Evolutionary conservation across 2,113 vertebrate species (phyloP).

Genomic region (Balaenoptera acutorostrata): DNA sequence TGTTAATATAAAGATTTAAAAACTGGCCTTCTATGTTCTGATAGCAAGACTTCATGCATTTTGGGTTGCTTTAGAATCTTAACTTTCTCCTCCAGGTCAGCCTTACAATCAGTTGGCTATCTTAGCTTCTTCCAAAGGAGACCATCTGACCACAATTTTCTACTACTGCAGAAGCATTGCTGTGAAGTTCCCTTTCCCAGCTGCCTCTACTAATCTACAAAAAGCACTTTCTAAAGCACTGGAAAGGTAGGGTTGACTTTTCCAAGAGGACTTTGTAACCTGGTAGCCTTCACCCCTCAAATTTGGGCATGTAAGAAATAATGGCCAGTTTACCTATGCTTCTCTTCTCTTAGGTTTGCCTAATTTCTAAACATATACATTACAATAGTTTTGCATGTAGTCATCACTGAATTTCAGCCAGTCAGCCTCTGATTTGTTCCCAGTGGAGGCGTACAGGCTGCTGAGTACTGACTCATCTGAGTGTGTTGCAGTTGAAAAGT

Average conservation of each 20-base stretch:
- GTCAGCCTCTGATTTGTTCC: background rate
- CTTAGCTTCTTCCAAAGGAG: constrained; percentile 98
- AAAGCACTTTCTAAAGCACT: constrained; percentile 99
- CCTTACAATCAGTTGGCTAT: constrained; percentile 99
- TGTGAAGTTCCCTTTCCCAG: constrained; percentile 99
- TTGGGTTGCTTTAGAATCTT: constrained; percentile 43
- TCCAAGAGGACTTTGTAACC: background rate
- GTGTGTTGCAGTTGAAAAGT: background rate
- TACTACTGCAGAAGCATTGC: constrained; percentile 99
- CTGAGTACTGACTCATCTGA: background rate
- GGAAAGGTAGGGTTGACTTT: constrained; percentile 87
- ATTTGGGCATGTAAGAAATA: background rate
- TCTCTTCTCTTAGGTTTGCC: background rate
- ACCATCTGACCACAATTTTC: constrained; percentile 99
- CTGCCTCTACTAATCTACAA: constrained; percentile 98
- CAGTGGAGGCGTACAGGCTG: background rate
- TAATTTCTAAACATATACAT: background rate
- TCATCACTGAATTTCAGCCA: background rate
- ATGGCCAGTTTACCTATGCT: background rate
- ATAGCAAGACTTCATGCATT: background rate
- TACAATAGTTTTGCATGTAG: background rate
- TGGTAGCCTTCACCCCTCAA: background rate
- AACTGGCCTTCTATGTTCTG: background rate
- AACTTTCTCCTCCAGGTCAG: constrained; percentile 86
- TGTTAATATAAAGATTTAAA: constrained; percentile 28